Evolutionary conservation across 1,140 invertebrate genomes (phyloP).

Genomic region (Ectropis grisescens): DNA sequence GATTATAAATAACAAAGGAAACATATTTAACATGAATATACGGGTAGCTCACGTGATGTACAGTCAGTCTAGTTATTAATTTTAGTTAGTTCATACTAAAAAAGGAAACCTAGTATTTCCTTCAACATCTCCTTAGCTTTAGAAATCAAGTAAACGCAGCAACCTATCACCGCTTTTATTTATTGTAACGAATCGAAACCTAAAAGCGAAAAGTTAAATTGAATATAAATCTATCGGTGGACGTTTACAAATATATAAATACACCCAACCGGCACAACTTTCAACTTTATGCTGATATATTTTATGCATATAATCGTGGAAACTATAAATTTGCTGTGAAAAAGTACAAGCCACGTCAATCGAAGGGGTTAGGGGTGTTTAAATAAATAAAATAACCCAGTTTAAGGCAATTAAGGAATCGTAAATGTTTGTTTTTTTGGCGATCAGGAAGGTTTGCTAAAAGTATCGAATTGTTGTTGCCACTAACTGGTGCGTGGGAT

Average conservation of each 20-base stretch:
- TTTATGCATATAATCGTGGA: no score
- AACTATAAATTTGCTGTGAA: no score
- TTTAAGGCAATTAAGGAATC: conserved; percentile 15
- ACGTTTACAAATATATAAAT: conserved; percentile 3
- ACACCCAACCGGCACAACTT: neutral
- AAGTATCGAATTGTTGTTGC: no score
- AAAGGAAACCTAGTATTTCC: no score
- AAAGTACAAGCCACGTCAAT: no score
- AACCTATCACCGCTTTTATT: conserved; percentile 10
- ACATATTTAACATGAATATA: no score
- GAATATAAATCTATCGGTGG: conserved; percentile 22
- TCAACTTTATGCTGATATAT: conserved; percentile 1
- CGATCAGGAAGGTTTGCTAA: conserved; percentile 1
- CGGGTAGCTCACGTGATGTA: no score
- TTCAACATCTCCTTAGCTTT: no score
- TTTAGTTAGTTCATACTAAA: no score
- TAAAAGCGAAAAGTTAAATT: conserved; percentile 25
- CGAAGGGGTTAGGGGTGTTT: conserved; percentile 12
- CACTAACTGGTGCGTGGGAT: no score
- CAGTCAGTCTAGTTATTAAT: no score
- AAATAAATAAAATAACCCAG: conserved; percentile 22
- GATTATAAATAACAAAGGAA: no score
- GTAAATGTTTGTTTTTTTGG: conserved; percentile 4
- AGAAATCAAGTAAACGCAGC: neutral
- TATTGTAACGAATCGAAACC: conserved; percentile 20